Conservation (phyloP, 1,140 invertebrate genomes). For the Ylistrum balloti region DNA sequence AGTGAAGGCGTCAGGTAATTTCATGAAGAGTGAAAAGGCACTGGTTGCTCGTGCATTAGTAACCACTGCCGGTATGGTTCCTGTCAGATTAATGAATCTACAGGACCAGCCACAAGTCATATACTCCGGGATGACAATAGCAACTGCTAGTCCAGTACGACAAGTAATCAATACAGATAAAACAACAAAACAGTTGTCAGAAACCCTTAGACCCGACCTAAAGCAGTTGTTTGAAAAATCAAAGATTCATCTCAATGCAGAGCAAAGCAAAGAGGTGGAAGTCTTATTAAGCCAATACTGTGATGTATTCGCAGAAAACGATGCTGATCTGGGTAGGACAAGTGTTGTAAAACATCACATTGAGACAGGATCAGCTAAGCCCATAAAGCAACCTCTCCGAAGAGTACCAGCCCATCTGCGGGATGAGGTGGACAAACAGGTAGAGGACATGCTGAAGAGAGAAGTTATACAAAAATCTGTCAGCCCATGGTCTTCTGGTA, state of each 20-base stretch:
- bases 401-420: not conserved
- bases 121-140: too few relatives aligned
- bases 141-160: too few relatives aligned
- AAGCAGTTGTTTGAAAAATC: not conserved
- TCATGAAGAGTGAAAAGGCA: too few relatives aligned
- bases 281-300: not conserved
- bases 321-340: not conserved
- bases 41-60: not conserved
- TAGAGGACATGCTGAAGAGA: too few relatives aligned
- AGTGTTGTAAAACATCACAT: not conserved
- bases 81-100: not conserved
- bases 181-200: not conserved
- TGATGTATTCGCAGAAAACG: not conserved
- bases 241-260: not conserved
- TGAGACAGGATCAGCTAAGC: not conserved
- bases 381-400: not conserved
- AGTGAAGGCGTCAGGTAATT: not conserved
- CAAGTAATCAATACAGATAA: conserved; percentile 24
- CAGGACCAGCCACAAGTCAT: too few relatives aligned
- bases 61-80: not conserved
- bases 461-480: too few relatives aligned
- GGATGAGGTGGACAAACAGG: not conserved
- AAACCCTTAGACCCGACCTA: not conserved
- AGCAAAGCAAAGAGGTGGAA: not conserved
- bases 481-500: too few relatives aligned